Base-by-base conservation (phyloP, 2,797 vertebrate genomes). In the Knipowitschia caucasica region DNA sequence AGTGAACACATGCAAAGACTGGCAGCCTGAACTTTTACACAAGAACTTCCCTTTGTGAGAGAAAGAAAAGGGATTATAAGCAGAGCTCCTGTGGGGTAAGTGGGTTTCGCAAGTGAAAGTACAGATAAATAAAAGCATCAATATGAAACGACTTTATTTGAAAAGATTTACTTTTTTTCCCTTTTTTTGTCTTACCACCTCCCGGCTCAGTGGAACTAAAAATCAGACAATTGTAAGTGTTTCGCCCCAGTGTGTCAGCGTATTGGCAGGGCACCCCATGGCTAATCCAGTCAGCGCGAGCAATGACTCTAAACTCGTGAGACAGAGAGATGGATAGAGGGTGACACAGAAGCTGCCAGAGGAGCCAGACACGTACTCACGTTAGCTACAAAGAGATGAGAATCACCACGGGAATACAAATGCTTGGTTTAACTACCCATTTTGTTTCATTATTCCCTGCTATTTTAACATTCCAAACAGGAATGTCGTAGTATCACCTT, bases 231-330 rank as follows among this genome's bases (percentile, higher is more conserved):
- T 62, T 65, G 72, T 56, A 74, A 82, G 57, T 50, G 73, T 79
- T 80, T 71, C 73, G 67, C 69, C 69, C 63, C 63, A 42, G 36
- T 77, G 64, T 61, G 56, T 50, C 57, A 29, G 59, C 75, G 61
- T 70, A 57, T 78, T 75, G 69, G 71, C 77, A 71, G 56, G 73
- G 70, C 40, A 33, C 64, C 74, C 67, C 50, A 36, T 67, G 44
- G 75, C 77, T 85, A 79, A 86, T 82, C 81, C 82, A 73, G 69
- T 53, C 24, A 56, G 70, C 56, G 61, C 65, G 53, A 57, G 55
- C 51, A 53, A 62, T 56, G 76, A 82, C 73, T 83, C 65, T 68
- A 66, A 68, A 71, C 64, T 44, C 62, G 66, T 58, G 63, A 72
- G 64, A 75, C 53, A 45, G 49, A 17, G 45, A 25, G 43, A 36